Evolutionary conservation across 2,113 vertebrate species (phyloP).

Genomic region (Reinhardtius hippoglossoides): DNA sequence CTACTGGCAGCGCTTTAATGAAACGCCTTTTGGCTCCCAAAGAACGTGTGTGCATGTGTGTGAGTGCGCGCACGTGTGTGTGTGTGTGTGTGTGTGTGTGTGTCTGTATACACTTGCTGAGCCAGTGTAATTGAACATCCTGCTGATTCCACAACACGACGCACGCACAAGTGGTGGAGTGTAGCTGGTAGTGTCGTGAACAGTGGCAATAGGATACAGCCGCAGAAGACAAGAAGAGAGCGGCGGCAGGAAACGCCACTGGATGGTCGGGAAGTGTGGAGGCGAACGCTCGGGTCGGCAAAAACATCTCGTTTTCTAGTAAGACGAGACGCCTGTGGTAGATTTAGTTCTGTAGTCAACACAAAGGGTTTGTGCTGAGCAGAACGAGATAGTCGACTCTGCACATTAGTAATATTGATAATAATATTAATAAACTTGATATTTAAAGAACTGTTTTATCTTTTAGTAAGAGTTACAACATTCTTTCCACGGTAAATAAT

Average conservation of each 20-base stretch:
- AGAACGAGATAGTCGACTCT: background rate
- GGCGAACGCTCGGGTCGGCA: constrained; percentile 33
- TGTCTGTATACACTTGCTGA: constrained; percentile 52
- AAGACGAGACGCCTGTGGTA: constrained; percentile 32
- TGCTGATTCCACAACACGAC: constrained; percentile 59
- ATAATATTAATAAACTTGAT: too few species aligned
- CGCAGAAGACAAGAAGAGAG: constrained; percentile 13
- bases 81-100: constrained; percentile 27
- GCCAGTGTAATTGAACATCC: constrained; percentile 71
- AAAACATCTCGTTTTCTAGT: constrained; percentile 42
- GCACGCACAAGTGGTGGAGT: constrained; percentile 6
- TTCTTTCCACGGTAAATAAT: too few species aligned
- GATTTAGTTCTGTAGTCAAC: constrained; percentile 34
- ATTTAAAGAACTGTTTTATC: too few species aligned
- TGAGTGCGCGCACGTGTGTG: background rate
- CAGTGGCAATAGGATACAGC: constrained; percentile 46
- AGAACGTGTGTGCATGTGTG: constrained; percentile 16
- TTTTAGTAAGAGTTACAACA: too few species aligned
- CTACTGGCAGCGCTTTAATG: constrained; percentile 68
- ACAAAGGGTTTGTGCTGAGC: constrained; percentile 14
- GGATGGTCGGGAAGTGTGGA: constrained; percentile 20
- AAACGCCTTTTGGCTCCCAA: constrained; percentile 54
- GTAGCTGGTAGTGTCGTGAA: constrained; percentile 24
- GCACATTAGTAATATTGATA: too few species aligned
- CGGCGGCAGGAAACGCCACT: constrained; percentile 37